Evolutionary conservation across 2,113 vertebrate genomes (phyloP).

Genomic region (Orientallactaga bullata): DNA sequence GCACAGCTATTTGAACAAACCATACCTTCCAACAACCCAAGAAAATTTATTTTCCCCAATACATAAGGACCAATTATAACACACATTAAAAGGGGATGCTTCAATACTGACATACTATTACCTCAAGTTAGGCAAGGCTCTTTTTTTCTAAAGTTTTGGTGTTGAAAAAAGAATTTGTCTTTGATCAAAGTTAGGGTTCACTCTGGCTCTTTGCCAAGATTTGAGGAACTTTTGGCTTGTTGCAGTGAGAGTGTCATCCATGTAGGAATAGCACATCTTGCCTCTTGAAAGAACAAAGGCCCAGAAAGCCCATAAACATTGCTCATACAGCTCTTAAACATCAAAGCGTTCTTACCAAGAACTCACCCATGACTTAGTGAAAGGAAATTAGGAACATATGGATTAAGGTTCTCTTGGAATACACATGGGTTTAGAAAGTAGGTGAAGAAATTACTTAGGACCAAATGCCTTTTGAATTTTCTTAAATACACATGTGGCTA

Average conservation of each 20-base stretch:
- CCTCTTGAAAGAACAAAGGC: constrained; percentile 70
- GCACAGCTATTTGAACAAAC: not conserved
- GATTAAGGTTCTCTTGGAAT: constrained; percentile 69
- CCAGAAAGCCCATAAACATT: constrained; percentile 62
- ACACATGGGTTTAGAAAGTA: constrained; percentile 50
- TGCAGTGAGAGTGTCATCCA: constrained; percentile 26
- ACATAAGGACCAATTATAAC: not conserved
- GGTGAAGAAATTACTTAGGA: constrained; percentile 47
- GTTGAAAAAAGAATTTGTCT: not conserved
- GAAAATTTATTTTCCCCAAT: not conserved
- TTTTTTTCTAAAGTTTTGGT: constrained; percentile 3
- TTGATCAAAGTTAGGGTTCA: constrained; percentile 46
- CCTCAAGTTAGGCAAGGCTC: not conserved
- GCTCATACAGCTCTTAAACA: constrained; percentile 64
- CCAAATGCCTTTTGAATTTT: constrained; percentile 61
- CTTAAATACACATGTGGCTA: constrained; percentile 58
- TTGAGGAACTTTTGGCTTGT: not conserved
- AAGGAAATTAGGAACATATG: constrained; percentile 76
- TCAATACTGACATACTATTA: constrained; percentile 16
- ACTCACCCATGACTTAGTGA: constrained; percentile 71
- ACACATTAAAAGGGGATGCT: not conserved
- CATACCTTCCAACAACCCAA: not conserved
- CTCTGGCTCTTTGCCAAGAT: constrained; percentile 30
- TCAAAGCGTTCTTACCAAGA: constrained; percentile 71
- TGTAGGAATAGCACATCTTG: constrained; percentile 46